Conservation (phyloP, 2,797 vertebrate genomes). For the Carcharodon carcharias region DNA sequence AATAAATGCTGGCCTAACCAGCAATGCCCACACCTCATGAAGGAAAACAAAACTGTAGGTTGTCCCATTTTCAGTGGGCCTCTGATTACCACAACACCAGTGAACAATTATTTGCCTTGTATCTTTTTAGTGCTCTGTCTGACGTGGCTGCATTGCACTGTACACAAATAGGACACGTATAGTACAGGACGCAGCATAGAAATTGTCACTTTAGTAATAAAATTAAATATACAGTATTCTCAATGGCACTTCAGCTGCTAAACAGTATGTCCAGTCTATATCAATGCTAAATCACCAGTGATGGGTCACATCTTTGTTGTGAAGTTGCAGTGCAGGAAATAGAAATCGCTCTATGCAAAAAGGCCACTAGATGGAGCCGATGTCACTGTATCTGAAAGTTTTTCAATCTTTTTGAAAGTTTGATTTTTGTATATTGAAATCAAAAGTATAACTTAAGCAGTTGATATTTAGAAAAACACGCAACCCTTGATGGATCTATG, state of each 20-base stretch:
- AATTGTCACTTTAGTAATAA: background rate
- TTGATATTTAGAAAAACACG: background rate
- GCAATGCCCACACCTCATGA: too few species aligned
- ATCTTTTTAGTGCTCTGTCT: background rate
- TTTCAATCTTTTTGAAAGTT: background rate
- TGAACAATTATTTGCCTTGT: background rate
- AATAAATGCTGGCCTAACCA: too few species aligned
- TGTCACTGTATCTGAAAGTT: background rate
- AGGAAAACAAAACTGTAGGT: background rate
- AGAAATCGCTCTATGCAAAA: background rate
- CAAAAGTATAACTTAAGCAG: background rate
- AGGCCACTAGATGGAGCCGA: constrained; percentile 10
- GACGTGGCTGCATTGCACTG: background rate
- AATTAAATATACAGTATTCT: background rate
- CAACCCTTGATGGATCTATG: background rate
- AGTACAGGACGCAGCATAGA: background rate
- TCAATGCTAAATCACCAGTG: background rate
- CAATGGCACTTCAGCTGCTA: background rate
- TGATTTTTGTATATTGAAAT: background rate
- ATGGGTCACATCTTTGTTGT: background rate
- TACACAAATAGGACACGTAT: background rate
- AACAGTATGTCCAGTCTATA: background rate
- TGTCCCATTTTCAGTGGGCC: background rate
- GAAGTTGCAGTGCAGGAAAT: background rate
- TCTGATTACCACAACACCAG: background rate